Evolutionary conservation across 2,797 vertebrate genomes (phyloP), one percentile per base, ranked within the genome.

Genomic region (Aythya fuligula): DNA sequence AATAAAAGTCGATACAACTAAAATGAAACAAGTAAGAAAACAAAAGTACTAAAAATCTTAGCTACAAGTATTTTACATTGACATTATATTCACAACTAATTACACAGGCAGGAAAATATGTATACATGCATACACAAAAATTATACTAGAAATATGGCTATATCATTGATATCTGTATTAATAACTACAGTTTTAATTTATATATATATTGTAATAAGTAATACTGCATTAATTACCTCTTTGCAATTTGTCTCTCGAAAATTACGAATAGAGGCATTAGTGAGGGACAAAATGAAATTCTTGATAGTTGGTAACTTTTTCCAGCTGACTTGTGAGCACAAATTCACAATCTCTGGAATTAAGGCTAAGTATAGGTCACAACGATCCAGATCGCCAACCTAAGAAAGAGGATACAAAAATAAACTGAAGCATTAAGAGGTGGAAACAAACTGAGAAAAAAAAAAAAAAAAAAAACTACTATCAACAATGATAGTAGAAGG

Each of bases 281-380:
- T 96, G 85, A 99, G 93, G 90, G 98, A 98, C 25, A 98, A 96
- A 89, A 99, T 88, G 91, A 97, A 98, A 57, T 87, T 97, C 74
- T 97, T 97, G 66, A 98, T 49, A 32, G 97, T 89, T 49, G 93
- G 94, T 45, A 76, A 91, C 57, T 85, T 95, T 80, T 97, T 97
- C 91, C 95, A 96, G n/a, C 96, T 96, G 53, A 93, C 65, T 22
- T 93, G 94, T 65, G 70, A 66, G 58, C 66, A 98, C 67, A 98
- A 90, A 89, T 93, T 89, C 53, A 97, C 69, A 47, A 99, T 96
- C 96, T 98, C 98, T 80, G 96, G 97, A 92, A 99, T 96, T 38
- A 99, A 97, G 60, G 95, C 96, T 71, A 99, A 97, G 94, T 99
- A 99, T 38, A 99, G 97, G 91, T 98, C 98, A 82, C 99, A 99